These are phyloP conservation scores for Scaptomyza tumidula DNA, from an alignment of 2,888 invertebrate species.

Conservation along the genomic window DNA sequence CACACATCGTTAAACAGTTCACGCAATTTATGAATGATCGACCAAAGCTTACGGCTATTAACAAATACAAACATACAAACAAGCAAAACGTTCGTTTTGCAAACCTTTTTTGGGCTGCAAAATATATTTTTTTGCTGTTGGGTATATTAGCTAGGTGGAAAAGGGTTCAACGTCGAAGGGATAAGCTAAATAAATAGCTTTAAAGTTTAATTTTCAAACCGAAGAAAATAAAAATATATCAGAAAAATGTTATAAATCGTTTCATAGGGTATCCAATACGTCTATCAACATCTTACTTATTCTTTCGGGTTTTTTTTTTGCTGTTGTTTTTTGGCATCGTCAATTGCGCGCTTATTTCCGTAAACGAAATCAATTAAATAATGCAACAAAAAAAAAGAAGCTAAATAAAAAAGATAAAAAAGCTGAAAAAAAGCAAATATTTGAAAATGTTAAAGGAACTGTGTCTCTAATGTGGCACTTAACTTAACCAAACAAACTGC, in stretches of 20 bases:
- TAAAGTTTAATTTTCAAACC: no score
- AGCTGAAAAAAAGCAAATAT: constrained; percentile 19
- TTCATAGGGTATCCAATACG: constrained; percentile 16
- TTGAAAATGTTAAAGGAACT: constrained; percentile 14
- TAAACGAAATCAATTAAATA: constrained; percentile 76
- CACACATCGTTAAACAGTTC: constrained; percentile 52
- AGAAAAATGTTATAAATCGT: background rate
- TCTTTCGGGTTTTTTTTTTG: background rate
- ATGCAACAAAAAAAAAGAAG: constrained; percentile 31
- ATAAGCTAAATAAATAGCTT: no score
- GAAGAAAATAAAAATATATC: background rate
- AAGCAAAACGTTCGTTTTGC: constrained; percentile 17
- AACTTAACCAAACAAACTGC: constrained; percentile 77
- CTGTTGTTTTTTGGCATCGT: constrained; percentile 47
- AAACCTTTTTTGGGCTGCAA: constrained; percentile 9
- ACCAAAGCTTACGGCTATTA: constrained; percentile 66
- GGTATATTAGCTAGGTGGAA: constrained; percentile 1
- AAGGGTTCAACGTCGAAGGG: background rate
- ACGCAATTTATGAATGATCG: constrained; percentile 77
- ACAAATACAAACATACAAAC: constrained; percentile 57
- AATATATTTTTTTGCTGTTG: background rate
- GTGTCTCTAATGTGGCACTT: constrained; percentile 65
- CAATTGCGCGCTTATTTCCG: constrained; percentile 70
- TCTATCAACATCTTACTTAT: constrained; percentile 14
- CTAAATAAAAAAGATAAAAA: background rate